Percentiles rank a stretch among this genome's conserved stretches.
Conservation (phyloP, 2,797 vertebrate species). For the Pipistrellus nathusii region DNA sequence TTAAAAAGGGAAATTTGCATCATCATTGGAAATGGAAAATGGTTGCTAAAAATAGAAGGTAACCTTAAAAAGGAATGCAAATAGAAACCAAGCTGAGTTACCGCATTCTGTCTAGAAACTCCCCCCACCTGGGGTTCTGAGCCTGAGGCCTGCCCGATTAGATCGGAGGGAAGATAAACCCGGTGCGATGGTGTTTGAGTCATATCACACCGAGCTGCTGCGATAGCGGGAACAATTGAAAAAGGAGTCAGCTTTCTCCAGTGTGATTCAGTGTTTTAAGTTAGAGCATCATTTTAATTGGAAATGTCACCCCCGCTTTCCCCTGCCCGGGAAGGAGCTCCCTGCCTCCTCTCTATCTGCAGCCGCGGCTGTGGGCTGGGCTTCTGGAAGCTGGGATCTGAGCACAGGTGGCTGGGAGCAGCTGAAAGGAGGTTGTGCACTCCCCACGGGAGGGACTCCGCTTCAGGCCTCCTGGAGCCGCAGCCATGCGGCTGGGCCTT, state of each 20-base stretch:
- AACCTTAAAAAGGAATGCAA: background rate
- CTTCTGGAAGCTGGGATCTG: background rate
- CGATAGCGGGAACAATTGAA: background rate
- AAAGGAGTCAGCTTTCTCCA: background rate
- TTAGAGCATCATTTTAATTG: conserved; percentile 51
- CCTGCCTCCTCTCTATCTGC: background rate
- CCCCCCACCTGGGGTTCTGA: background rate
- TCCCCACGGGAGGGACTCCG: background rate
- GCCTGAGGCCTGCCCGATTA: background rate
- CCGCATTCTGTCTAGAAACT: background rate
- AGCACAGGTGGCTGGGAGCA: background rate
- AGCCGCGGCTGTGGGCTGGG: background rate
- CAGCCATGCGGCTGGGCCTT: background rate
- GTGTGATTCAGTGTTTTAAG: conserved; percentile 37
- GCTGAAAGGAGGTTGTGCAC: background rate
- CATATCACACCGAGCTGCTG: background rate
- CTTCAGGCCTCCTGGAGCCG: background rate
- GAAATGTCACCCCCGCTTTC: background rate
- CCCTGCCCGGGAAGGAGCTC: fast-evolving
- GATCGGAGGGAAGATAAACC: background rate
- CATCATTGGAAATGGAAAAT: background rate
- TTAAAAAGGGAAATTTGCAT: background rate
- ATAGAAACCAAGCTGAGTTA: background rate
- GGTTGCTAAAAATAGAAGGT: background rate
- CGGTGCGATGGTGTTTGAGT: background rate